Evolutionary conservation across 2,113 vertebrate species (phyloP), one percentile per base, ranked within the genome.

Genomic region (Struthio camelus): DNA sequence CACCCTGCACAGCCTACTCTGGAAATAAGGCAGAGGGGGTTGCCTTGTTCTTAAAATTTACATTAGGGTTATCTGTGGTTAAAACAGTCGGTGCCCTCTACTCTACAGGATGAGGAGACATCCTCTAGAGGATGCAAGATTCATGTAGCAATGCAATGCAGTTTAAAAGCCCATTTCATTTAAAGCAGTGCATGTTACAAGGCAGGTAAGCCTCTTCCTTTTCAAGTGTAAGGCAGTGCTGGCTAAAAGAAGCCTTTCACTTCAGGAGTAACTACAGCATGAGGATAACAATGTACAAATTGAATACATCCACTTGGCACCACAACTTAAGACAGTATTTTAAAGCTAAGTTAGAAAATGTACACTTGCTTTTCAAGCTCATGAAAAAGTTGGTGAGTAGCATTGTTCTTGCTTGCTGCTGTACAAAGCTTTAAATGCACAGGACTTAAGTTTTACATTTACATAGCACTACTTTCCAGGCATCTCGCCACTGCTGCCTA

Each of bases 301-400:
- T 30, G 5, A 17, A 8, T 0, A 0, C 7, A 9, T 3, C 54
- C 46, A 14, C 64, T 90, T 44, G 36, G 18, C 12, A 66, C 36
- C 40, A 51, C 8, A 27, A 2, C 4, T 53, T 27, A 1, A 0
- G 0, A 32, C 4, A 22, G 13, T 9, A 44, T 4, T 17, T 12
- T 3, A 2, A n/a, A 90, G 40, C 34, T 22, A 13, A 23, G 8
- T 0, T 30, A 6, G 19, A 48, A 48, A 48, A 48, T 48, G 0
- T 15, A 40, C 11, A 9, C 22, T 42, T 25, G 6, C 46, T 79
- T 87, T 72, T 20, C 51, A 59, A 59, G 32, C 11, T 10, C 36
- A 30, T 42, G 32, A 16, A 59, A 40, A 64, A 59, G 23, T 4
- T 18, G 36, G 50, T 9, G 24, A 76, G 18, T 46, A 69, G 38